These are phyloP conservation scores for Drosophila mulleri DNA, from an alignment of 2,888 invertebrate species.

Conservation along the genomic window DNA sequence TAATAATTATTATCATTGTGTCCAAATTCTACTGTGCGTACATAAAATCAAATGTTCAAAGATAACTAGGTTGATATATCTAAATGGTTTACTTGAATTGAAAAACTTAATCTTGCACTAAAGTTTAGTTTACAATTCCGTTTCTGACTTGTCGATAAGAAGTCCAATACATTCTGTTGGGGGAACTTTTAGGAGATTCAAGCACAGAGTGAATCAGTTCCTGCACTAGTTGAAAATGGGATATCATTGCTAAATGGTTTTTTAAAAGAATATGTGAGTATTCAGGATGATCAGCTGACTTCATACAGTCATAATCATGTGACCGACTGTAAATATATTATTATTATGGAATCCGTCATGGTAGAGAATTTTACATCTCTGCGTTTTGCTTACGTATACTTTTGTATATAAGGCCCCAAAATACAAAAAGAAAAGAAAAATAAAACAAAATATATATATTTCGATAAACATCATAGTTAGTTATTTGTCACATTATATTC, in stretches of 20 bases:
- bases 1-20: neutral
- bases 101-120: neutral
- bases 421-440: too few species aligned
- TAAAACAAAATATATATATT: too few species aligned
- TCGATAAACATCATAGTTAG: too few species aligned
- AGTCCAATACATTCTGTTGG: neutral
- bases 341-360: neutral
- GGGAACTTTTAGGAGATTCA: neutral
- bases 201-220: neutral
- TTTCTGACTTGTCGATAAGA: neutral
- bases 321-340: neutral
- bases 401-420: too few species aligned
- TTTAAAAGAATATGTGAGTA: too few species aligned
- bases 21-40: constrained; percentile 6
- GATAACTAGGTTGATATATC: neutral
- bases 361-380: too few species aligned
- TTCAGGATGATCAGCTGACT: neutral
- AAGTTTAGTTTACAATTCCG: neutral
- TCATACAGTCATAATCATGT: neutral
- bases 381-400: too few species aligned
- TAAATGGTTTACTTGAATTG: neutral
- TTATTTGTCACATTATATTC: too few species aligned
- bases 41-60: neutral
- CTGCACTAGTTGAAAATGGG: neutral
- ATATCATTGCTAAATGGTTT: neutral